A percentile compares a stretch with the other conserved stretches of the same genome.
phyloP scores from a whole-genome alignment of 2,888 invertebrate species.

The Coelopa pilipes region DNA sequence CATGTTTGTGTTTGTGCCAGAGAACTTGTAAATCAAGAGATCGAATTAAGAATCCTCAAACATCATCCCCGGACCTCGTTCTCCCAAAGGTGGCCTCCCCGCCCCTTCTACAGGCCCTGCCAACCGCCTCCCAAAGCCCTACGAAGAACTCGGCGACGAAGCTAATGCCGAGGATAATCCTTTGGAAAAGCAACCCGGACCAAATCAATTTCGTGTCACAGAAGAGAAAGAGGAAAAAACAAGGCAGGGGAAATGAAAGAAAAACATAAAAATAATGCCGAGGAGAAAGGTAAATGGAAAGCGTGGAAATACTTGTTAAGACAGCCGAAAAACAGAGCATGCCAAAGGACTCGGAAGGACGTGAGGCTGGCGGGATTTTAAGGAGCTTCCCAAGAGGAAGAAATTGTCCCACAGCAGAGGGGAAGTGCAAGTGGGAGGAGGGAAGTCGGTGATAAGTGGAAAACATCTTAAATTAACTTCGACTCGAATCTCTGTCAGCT shows the following conservation, averaged over 20 bases:
- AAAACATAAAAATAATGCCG: background rate
- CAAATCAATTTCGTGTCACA: conserved; percentile 9
- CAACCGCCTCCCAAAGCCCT: too few species aligned
- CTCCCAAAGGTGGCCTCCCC: too few species aligned
- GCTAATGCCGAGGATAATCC: conserved; percentile 49
- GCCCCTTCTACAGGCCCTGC: too few species aligned
- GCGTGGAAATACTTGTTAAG: background rate
- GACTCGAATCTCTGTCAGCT: conserved; percentile 20
- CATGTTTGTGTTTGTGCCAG: too few species aligned
- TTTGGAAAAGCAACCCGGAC: conserved; percentile 41
- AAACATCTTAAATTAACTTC: background rate
- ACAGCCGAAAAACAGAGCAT: background rate
- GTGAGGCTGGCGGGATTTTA: too few species aligned
- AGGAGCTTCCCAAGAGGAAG: too few species aligned
- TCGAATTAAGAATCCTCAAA: too few species aligned
- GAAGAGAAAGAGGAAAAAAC: background rate
- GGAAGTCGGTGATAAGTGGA: background rate
- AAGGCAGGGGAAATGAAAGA: too few species aligned
- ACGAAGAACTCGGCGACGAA: conserved; percentile 18
- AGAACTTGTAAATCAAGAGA: too few species aligned
- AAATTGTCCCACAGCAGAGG: too few species aligned
- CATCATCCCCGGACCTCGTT: too few species aligned
- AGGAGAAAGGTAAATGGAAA: background rate
- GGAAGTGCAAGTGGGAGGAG: background rate
- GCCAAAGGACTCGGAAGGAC: background rate